Evolutionary conservation across 2,113 vertebrate genomes (phyloP), one percentile per base, ranked within the genome.

Genomic region (Caracal caracal): DNA sequence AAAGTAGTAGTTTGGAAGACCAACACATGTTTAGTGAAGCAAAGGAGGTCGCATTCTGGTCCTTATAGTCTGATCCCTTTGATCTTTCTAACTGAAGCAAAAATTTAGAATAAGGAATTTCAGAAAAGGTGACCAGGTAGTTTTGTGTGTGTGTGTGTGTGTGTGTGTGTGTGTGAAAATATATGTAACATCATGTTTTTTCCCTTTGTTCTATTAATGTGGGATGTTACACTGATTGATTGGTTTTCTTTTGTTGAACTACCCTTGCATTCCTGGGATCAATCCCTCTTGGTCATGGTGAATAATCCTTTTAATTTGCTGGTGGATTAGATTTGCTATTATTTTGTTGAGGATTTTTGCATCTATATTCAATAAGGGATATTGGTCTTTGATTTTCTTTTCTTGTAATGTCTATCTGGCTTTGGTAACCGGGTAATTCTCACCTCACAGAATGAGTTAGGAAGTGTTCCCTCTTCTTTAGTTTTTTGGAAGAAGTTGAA

Each of bases 21-120:
- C 5, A 93, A 47, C 56, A 59, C 3, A 26, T 59, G 33, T 90
- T 87, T 68, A 92, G 68, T 37, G 24, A 88, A 81, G 87, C 76
- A 76, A 76, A 56, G 22, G 28, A 90, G 35, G 3, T 76, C 82
- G 24, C 59, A 68, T 33, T 87, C 49, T 22, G 82, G 9, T 71
- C 24, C 24, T 93, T 94, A 53, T 24, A 82, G 40, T 88, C n/a
- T 19, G 16, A 78, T 61, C 20, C 66, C 78, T 83, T 92, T 90
- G 71, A 87, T 91, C 43, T 86, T 71, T 51, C 56, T 88, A 78
- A 40, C 33, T 78, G 28, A 53, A 19, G 33, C 49, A 78, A 88
- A 94, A 94, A 88, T 73, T 87, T n/a, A 84, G 61, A 79, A 84
- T 51, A 82, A 73, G 73, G 70, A 49, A 61, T 88, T 87, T 94